Percentiles rank a stretch among this genome's conserved stretches.
phyloP scores from a whole-genome alignment of 2,113 vertebrate genomes.

The Anhinga rufa region DNA sequence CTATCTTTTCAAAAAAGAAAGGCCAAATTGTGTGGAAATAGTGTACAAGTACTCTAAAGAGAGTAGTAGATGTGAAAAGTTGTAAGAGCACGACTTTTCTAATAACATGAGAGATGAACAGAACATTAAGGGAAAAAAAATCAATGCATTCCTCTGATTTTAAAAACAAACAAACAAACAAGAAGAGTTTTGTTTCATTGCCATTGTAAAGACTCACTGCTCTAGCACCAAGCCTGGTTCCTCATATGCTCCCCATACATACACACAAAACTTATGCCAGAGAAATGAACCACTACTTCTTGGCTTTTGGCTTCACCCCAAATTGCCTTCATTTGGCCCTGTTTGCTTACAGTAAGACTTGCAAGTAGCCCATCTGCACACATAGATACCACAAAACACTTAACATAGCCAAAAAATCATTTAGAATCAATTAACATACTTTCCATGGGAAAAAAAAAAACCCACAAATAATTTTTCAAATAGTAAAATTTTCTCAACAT shows the following conservation, averaged over 20 bases:
- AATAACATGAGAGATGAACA: not conserved
- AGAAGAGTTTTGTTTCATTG: not conserved
- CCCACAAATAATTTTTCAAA: not conserved
- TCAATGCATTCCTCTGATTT: not conserved
- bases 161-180: not conserved
- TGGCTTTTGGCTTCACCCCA: not conserved
- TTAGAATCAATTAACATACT: not conserved
- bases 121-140: not conserved
- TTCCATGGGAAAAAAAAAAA: not conserved
- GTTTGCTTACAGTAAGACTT: not conserved
- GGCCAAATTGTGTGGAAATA: not conserved
- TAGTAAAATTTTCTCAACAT: not conserved
- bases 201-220: not conserved
- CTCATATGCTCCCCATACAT: too few species aligned
- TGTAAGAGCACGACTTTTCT: not conserved
- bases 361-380: not conserved
- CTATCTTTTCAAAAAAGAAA: not conserved
- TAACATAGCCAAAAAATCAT: not conserved
- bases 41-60: not conserved
- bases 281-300: not conserved
- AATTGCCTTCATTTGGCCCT: not conserved
- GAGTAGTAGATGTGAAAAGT: not conserved
- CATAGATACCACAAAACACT: not conserved
- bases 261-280: not conserved
- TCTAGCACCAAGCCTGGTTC: not conserved